A percentile compares a stretch with the other conserved stretches of the same genome.
These are phyloP conservation scores for Aphelinus certus DNA, from an alignment of 1,140 invertebrate species.

Conservation along the genomic window DNA sequence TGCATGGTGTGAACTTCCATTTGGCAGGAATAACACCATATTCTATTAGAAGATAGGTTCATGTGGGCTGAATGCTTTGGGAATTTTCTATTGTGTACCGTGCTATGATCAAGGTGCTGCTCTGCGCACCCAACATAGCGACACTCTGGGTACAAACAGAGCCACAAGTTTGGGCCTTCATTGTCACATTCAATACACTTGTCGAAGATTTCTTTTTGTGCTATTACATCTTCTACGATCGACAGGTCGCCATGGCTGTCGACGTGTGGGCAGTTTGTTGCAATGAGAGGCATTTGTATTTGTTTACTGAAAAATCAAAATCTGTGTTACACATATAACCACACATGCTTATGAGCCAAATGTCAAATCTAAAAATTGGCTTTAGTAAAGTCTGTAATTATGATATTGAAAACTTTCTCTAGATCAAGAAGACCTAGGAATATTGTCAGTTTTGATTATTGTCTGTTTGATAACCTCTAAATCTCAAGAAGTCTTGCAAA, in stretches of 20 bases:
- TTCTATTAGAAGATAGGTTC: constrained; percentile 81
- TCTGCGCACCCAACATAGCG: constrained; percentile 83
- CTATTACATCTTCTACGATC: constrained; percentile 52
- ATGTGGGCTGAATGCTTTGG: constrained; percentile 83
- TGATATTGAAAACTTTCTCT: background rate
- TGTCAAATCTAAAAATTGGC: background rate
- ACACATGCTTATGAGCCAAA: background rate
- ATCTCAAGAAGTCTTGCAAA: too few relatives aligned
- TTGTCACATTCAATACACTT: constrained; percentile 60
- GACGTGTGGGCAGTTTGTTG: constrained; percentile 58
- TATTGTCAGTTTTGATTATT: too few relatives aligned
- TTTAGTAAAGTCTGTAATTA: background rate
- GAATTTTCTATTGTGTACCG: constrained; percentile 76
- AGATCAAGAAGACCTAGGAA: background rate
- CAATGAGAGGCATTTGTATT: constrained; percentile 56
- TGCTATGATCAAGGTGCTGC: constrained; percentile 80
- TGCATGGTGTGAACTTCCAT: constrained; percentile 72
- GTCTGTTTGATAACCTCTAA: too few relatives aligned
- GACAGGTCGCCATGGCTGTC: constrained; percentile 53
- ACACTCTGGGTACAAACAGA: constrained; percentile 82
- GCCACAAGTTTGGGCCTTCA: constrained; percentile 81
- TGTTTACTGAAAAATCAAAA: constrained; percentile 16
- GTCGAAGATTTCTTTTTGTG: constrained; percentile 53
- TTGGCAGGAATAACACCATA: constrained; percentile 89
- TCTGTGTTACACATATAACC: background rate